Evolutionary conservation across 2,797 vertebrate species (phyloP).

Genomic region (Buceros bicornis): DNA sequence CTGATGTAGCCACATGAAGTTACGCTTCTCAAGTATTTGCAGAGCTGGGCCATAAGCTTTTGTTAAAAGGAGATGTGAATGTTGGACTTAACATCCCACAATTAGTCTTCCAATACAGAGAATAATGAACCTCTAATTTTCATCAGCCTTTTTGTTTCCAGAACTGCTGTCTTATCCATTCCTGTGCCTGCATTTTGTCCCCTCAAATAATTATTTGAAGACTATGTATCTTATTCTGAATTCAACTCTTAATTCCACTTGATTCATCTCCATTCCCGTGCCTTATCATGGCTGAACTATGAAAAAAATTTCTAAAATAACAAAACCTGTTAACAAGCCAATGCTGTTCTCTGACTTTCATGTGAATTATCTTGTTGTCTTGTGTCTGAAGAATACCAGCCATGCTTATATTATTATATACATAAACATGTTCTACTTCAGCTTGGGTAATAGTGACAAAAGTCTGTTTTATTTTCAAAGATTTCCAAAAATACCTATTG

Average conservation of each 20-base stretch:
- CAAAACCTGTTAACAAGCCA: background rate
- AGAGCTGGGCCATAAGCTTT: background rate
- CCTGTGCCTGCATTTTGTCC: background rate
- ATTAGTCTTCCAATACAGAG: background rate
- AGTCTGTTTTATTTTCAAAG: background rate
- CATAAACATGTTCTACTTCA: background rate
- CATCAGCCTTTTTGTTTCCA: conserved; percentile 34
- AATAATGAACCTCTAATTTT: conserved; percentile 13
- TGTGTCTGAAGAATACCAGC: background rate
- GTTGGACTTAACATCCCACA: background rate
- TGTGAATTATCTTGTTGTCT: background rate
- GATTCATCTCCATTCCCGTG: background rate
- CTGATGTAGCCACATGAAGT: background rate
- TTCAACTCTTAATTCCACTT: background rate
- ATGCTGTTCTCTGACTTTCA: background rate
- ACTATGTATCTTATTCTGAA: background rate
- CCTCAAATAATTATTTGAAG: background rate
- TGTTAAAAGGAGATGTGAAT: background rate
- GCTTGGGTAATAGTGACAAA: background rate
- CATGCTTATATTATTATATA: background rate
- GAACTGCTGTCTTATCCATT: conserved; percentile 4
- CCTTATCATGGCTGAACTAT: background rate
- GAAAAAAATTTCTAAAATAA: conserved; percentile 6
- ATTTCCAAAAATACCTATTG: background rate
- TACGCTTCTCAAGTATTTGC: background rate